Evolutionary conservation across 2,888 invertebrate species (phyloP), one percentile per base, ranked within the genome.

Genomic region (Campaea margaritaria): DNA sequence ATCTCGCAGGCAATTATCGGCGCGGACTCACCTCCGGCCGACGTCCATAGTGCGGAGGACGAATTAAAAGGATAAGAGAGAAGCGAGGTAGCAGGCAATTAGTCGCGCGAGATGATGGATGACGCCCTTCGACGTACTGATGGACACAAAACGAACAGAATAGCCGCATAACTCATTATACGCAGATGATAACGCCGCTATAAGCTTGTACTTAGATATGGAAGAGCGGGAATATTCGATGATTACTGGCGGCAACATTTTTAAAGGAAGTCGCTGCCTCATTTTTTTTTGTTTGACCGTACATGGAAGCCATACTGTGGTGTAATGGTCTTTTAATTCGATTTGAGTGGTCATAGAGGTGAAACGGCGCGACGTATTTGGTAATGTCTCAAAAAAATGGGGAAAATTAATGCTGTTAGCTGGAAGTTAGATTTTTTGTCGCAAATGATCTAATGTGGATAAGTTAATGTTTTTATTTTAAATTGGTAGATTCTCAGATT

Each of bases 11-110:
- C 86, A 88, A 90, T 91, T 90, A 88, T 81, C 78, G 72, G 75
- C 78, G 78, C 75, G 78, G 75, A 75, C 82, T 83, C 83, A 81
- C 78, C 81, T 76, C 53, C 74, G 69, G 65, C 71, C 39, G 50
- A 21, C 38, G 16, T 27, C 69, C 78, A 82, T 81, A 83, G 83
- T 81, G 76, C 76, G 28, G 82, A 85, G 85, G 88, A 88, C 84
- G 89, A 87, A 89, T 89, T 88, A 89, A 87, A 89, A 85, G 87
- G 86, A 87, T 89, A 88, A 87, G 87, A 84, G 82, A 83, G 79
- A 83, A 84, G 84, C 85, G 85, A 91, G 89, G 91, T 91, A 92
- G 91, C 91, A 83, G 83, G 89, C 89, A 89, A 92, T 92, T 90
- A 92, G 91, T 89, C 88, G 80, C 79, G 74, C 72, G 65, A 75